phyloP scores from a whole-genome alignment of 2,888 invertebrate genomes.

The Prenolepis imparis region DNA sequence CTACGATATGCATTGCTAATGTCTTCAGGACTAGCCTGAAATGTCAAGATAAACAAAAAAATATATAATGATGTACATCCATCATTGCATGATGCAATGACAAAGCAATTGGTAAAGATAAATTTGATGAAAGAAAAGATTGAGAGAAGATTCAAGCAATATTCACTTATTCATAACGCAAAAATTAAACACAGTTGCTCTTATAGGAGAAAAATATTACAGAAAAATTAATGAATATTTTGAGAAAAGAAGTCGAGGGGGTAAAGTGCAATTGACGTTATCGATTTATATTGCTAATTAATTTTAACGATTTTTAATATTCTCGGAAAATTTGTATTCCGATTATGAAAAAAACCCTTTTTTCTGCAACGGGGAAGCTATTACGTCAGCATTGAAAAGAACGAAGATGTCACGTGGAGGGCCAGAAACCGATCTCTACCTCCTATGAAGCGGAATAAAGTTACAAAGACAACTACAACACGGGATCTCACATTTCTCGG shows the following conservation, averaged over 20 bases:
- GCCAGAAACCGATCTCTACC: slow-evolving; percentile 43
- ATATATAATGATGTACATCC: not conserved
- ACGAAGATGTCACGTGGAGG: slow-evolving; percentile 78
- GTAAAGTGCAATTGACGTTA: not conserved
- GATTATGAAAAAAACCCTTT: not conserved
- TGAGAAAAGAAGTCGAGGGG: not conserved
- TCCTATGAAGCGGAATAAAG: slow-evolving; percentile 33
- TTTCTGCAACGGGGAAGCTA: not conserved
- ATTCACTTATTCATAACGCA: not conserved
- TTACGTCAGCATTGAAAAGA: slow-evolving; percentile 74
- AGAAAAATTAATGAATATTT: not conserved
- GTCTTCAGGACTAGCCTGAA: slow-evolving; percentile 96
- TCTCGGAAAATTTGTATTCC: not conserved
- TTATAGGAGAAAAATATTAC: not conserved
- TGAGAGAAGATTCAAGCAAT: not conserved
- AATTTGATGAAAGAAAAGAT: slow-evolving; percentile 22
- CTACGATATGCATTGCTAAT: slow-evolving; percentile 97
- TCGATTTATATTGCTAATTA: not conserved
- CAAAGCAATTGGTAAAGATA: not conserved
- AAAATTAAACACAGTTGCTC: not conserved
- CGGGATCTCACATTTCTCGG: slow-evolving; percentile 90
- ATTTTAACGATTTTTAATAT: not conserved
- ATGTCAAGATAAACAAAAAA: not conserved
- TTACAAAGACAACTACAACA: not conserved
- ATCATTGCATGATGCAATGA: not conserved